Percentiles rank a stretch among this genome's conserved stretches.
Conservation (phyloP, 2,797 vertebrate species). For the Cottoperca gobio region DNA sequence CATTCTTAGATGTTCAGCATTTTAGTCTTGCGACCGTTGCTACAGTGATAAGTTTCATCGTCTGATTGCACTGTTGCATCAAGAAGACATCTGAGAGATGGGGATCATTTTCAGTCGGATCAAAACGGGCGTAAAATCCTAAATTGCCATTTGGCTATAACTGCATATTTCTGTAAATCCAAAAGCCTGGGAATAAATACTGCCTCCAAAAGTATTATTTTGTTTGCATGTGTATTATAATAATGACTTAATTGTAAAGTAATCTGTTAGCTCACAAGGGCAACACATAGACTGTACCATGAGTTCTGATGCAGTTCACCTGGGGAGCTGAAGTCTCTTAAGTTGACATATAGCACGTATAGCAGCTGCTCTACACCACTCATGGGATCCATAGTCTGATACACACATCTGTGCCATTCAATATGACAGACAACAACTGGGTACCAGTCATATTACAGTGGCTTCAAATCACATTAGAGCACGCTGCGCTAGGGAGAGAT, state of each 20-base stretch:
- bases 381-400: conserved; percentile 51
- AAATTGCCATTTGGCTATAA: conserved; percentile 36
- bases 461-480: conserved; percentile 57
- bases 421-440: conserved; percentile 70
- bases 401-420: conserved; percentile 60
- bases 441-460: conserved; percentile 53
- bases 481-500: conserved; percentile 33
- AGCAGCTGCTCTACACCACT: conserved; percentile 29
- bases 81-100: conserved; percentile 47
- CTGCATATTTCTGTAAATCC: conserved; percentile 22
- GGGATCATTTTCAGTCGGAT: conserved; percentile 44
- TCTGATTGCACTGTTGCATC: conserved; percentile 51
- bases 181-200: conserved; percentile 15
- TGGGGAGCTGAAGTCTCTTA: conserved; percentile 10
- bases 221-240: neutral
- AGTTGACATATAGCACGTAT: conserved; percentile 4
- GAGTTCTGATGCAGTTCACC: conserved; percentile 3
- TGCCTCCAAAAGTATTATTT: neutral
- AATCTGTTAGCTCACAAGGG: neutral
- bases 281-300: neutral
- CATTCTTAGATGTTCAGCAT: conserved; percentile 6
- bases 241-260: neutral
- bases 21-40: conserved; percentile 26
- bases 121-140: conserved; percentile 18
- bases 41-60: conserved; percentile 45